phyloP scores from a whole-genome alignment of 1,140 invertebrate genomes.

The Microvelia longipes region DNA sequence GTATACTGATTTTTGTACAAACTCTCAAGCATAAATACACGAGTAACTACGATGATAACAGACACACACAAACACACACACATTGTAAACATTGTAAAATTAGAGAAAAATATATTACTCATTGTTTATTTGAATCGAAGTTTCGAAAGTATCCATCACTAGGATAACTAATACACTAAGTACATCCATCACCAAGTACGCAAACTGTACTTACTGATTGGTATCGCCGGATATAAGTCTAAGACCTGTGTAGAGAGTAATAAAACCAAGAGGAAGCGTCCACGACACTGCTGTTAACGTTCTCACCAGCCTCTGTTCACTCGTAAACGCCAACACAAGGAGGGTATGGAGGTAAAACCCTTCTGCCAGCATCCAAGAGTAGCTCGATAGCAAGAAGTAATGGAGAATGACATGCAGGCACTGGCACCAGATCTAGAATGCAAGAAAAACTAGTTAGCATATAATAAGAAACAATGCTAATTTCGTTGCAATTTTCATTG shows the following conservation, averaged over 20 bases:
- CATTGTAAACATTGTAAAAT: too few relatives aligned
- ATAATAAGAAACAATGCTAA: not conserved
- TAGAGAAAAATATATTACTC: too few relatives aligned
- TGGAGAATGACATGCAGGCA: constrained; percentile 67
- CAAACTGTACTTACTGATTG: constrained; percentile 45
- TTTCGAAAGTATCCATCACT: too few relatives aligned
- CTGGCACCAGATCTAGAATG: constrained; percentile 57
- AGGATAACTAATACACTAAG: too few relatives aligned
- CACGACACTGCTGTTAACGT: constrained; percentile 73
- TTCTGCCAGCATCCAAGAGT: constrained; percentile 90
- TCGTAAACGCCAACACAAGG: constrained; percentile 77
- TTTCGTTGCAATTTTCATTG: not conserved
- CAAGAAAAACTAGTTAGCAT: constrained; percentile 3
- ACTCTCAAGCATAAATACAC: too few relatives aligned
- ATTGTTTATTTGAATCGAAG: too few relatives aligned
- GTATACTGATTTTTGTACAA: too few relatives aligned
- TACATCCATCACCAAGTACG: too few relatives aligned
- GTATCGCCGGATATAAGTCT: constrained; percentile 40
- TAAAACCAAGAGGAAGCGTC: constrained; percentile 56
- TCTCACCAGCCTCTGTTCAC: constrained; percentile 64
- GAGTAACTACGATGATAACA: too few relatives aligned
- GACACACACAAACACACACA: too few relatives aligned
- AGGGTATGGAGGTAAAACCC: constrained; percentile 86
- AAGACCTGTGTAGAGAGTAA: constrained; percentile 46
- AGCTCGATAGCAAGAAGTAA: constrained; percentile 81